Evolutionary conservation across 1,140 invertebrate species (phyloP), one percentile per base, ranked within the genome.

Genomic region (Eumaeus atala): DNA sequence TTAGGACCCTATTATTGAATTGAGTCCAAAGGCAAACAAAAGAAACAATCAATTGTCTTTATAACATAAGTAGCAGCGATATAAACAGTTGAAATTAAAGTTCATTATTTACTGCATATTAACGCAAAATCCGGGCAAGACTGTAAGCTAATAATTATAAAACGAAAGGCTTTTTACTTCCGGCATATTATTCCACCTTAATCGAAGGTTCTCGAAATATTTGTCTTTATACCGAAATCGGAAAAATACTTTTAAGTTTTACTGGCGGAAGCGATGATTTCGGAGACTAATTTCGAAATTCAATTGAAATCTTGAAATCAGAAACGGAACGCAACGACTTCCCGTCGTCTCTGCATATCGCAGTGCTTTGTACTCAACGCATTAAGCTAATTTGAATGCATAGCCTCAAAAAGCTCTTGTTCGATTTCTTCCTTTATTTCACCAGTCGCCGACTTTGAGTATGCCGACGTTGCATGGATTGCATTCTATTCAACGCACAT

Each of bases 351-450:
- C 59, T 66, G 66, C 67, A 79, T 84, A 84, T 83, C 77, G 77
- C 65, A 62, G 64, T 67, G 72, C 78, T 86, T 86, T 84, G 83
- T 84, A 66, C 71, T 72, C 66, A 63, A 74, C 66, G 74, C 79
- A 86, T 86, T 86, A 83, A 81, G 83, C 80, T 86, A 83, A 86
- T 86, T 86, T 84, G 83, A 86, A 86, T 84, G 71, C 72, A 75
- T 67, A 69, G 77, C 67, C 68, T 82, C 72, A 81, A 84, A 83
- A 80, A 79, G 73, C 73, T 77, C 73, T 85, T 81, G 82, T 81
- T 81, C 66, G 70, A 71, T 78, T 77, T 72, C 70, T 75, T 71
- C 72, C 73, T 83, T 84, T 82, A 73, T 63, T 63, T 63, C 61
- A 59, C 68, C 70, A 67, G 65, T 64, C 58, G 62, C 63, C 69